Evolutionary conservation across 2,888 invertebrate species (phyloP).

Genomic region (Diadegma fenestrale): DNA sequence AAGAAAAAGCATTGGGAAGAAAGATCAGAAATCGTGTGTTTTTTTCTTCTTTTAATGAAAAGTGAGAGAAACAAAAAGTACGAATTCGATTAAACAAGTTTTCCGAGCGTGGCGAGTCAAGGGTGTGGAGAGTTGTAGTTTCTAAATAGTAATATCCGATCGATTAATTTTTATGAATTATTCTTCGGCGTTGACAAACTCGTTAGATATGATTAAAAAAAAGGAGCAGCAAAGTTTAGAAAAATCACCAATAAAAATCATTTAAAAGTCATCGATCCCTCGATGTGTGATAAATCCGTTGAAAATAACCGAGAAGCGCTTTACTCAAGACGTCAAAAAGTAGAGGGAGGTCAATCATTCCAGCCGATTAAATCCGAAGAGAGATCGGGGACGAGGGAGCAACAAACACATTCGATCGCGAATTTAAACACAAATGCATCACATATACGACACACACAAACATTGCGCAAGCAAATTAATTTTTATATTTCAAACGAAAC

Average conservation of each 20-base stretch:
- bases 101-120: conserved; percentile 21
- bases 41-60: background rate
- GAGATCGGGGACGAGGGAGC: conserved; percentile 32
- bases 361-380: conserved; percentile 69
- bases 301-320: background rate
- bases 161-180: conserved; percentile 48
- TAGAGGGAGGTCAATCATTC: conserved; percentile 70
- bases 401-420: conserved; percentile 68
- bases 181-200: conserved; percentile 54
- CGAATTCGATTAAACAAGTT: conserved; percentile 18
- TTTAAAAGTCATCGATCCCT: conserved; percentile 48
- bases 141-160: conserved; percentile 34
- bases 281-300: conserved; percentile 48
- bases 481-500: background rate
- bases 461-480: conserved; percentile 73
- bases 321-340: conserved; percentile 16
- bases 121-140: conserved; percentile 50
- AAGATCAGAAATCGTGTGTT: background rate
- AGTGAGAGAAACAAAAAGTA: background rate
- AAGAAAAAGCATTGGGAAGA: background rate
- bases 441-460: conserved; percentile 73
- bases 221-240: background rate
- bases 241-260: background rate
- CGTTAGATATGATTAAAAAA: conserved; percentile 37
- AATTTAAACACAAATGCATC: conserved; percentile 67